These are phyloP conservation scores for Xiphophorus couchianus DNA, from an alignment of 2,113 vertebrate species.

Conservation along the genomic window DNA sequence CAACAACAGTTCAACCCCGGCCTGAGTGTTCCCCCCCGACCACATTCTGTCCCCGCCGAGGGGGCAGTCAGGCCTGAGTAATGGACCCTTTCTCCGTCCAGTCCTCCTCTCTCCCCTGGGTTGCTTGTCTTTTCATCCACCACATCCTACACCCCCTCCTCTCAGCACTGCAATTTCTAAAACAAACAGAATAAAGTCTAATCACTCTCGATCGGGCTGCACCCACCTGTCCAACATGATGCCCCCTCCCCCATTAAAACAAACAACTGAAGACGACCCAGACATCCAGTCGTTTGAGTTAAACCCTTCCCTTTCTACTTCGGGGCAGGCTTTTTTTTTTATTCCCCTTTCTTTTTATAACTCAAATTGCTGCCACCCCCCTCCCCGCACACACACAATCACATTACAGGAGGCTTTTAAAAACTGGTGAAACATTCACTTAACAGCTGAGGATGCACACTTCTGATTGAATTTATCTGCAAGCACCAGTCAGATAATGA, in stretches of 20 bases:
- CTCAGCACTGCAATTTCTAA: conserved; percentile 25
- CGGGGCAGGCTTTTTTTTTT: conserved; percentile 46
- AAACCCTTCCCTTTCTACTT: conserved; percentile 59
- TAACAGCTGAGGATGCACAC: conserved; percentile 11
- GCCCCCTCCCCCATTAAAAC: conserved; percentile 8
- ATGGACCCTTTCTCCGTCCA: conserved; percentile 60
- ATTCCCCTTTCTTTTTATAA: conserved; percentile 54
- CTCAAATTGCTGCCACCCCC: conserved; percentile 26
- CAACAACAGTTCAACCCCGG: not conserved
- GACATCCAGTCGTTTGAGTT: conserved; percentile 70
- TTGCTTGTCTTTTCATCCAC: conserved; percentile 49
- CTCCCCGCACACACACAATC: conserved; percentile 44
- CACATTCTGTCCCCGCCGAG: conserved; percentile 66
- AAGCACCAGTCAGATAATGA: conserved; percentile 15
- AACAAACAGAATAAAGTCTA: conserved; percentile 56
- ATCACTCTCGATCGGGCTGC: conserved; percentile 51
- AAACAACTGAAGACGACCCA: conserved; percentile 40
- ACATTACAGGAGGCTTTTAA: conserved; percentile 46
- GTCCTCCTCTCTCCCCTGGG: conserved; percentile 31
- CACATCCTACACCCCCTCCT: not conserved
- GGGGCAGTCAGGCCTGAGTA: conserved; percentile 69
- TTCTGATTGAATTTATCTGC: conserved; percentile 13
- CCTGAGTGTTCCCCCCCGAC: conserved; percentile 29
- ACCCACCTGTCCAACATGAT: conserved; percentile 61
- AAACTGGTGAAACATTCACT: conserved; percentile 24